A percentile compares a stretch with the other conserved stretches of the same genome.
phyloP scores from a whole-genome alignment of 2,113 vertebrate species.

The Symphodus melops region DNA sequence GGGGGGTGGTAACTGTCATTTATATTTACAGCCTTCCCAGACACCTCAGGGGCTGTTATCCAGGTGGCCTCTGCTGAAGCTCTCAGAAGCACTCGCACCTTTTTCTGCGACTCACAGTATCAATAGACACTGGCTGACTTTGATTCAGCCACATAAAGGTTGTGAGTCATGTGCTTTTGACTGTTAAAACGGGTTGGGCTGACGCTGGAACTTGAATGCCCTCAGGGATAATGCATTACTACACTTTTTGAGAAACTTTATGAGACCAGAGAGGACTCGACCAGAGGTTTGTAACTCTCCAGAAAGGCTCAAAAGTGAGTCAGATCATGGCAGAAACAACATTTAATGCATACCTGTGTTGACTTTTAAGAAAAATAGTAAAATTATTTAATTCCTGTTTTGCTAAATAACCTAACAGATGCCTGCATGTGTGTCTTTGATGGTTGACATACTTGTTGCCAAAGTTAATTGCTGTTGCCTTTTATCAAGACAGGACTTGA shows the following conservation, averaged over 20 bases:
- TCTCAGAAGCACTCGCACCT: conserved; percentile 77
- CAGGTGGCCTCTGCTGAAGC: conserved; percentile 81
- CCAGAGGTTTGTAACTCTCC: conserved; percentile 37
- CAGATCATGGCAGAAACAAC: conserved; percentile 25
- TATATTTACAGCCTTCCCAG: conserved; percentile 81
- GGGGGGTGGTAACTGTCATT: conserved; percentile 78
- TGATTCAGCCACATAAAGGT: conserved; percentile 80
- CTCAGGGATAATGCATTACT: conserved; percentile 74
- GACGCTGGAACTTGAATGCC: conserved; percentile 82
- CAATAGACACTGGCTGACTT: conserved; percentile 79
- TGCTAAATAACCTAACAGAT: not conserved
- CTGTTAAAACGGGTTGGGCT: conserved; percentile 77
- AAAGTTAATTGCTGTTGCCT: conserved; percentile 23
- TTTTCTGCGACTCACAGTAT: conserved; percentile 72
- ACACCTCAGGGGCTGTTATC: conserved; percentile 79
- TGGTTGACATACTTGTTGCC: conserved; percentile 1
- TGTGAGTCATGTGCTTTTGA: conserved; percentile 79
- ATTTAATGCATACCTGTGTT: not conserved
- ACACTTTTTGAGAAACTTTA: conserved; percentile 68
- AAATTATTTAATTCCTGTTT: not conserved
- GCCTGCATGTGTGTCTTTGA: not conserved
- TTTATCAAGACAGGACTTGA: conserved; percentile 70
- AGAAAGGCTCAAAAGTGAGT: conserved; percentile 19
- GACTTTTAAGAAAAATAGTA: not conserved
- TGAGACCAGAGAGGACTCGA: conserved; percentile 50